Percentiles rank a stretch among this genome's conserved stretches.
Conservation (phyloP, 1,140 invertebrate species). For the Phortica variegata region DNA sequence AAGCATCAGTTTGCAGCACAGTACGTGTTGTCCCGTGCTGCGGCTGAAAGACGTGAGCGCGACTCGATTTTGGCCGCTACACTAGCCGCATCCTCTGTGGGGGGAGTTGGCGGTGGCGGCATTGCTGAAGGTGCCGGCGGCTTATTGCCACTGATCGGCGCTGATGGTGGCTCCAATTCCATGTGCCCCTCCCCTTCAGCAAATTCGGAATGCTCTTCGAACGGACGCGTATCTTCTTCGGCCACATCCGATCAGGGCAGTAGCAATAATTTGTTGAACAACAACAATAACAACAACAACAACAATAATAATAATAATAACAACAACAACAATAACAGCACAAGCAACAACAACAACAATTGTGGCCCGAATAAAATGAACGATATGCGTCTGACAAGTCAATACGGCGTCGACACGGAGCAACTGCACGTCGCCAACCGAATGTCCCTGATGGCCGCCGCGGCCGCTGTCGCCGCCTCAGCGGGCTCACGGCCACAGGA, state of each 20-base stretch:
- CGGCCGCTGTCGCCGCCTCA: constrained; percentile 65
- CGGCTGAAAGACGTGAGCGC: constrained; percentile 82
- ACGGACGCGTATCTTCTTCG: constrained; percentile 74
- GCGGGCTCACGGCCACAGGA: constrained; percentile 57
- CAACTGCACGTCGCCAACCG: constrained; percentile 67
- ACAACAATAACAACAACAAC: constrained; percentile 11
- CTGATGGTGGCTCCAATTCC: constrained; percentile 57
- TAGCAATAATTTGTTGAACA: too few species aligned
- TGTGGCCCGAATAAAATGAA: constrained; percentile 13
- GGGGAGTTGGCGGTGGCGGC: constrained; percentile 58
- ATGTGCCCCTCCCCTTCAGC: constrained; percentile 77
- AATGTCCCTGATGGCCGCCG: constrained; percentile 73
- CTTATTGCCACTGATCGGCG: constrained; percentile 54
- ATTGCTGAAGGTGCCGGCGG: constrained; percentile 29
- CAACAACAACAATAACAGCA: constrained; percentile 15
- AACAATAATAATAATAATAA: constrained; percentile 25
- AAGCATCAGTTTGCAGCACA: constrained; percentile 95
- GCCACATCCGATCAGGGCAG: constrained; percentile 70
- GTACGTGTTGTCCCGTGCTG: constrained; percentile 85
- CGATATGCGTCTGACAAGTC: constrained; percentile 57
- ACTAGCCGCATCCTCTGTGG: constrained; percentile 65
- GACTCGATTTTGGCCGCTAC: constrained; percentile 74
- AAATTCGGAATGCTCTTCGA: constrained; percentile 79
- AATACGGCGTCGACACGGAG: constrained; percentile 68
- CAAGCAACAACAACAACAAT: constrained; percentile 21